Conservation (phyloP, 1,140 invertebrate species). For the Laodelphax striatellus region DNA sequence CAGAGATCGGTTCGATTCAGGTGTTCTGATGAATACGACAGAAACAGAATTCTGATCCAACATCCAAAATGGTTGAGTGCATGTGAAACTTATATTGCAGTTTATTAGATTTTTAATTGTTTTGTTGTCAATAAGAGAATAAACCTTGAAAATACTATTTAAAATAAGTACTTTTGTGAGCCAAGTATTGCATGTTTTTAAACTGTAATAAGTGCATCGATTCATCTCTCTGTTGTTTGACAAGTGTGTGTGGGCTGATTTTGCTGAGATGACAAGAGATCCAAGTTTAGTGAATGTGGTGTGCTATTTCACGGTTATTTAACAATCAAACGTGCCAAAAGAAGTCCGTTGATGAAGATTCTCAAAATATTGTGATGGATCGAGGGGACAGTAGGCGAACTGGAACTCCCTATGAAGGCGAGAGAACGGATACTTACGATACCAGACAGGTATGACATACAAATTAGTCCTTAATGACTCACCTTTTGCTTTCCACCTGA, state of each 20-base stretch:
- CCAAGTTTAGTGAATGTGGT: background rate
- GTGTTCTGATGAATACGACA: background rate
- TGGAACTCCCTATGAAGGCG: background rate
- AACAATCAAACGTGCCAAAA: slow-evolving; percentile 1
- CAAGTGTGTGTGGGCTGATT: slow-evolving; percentile 1
- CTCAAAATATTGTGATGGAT: background rate
- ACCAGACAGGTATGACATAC: background rate
- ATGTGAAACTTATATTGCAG: background rate
- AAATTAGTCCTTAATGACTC: too few relatives aligned
- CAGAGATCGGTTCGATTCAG: background rate
- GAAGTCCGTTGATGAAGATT: background rate
- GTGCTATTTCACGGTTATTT: slow-evolving; percentile 1
- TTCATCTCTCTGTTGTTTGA: background rate
- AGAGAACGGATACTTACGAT: background rate
- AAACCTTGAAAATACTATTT: background rate
- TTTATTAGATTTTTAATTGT: background rate
- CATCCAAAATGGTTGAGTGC: slow-evolving; percentile 1
- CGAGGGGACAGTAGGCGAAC: background rate
- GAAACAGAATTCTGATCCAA: background rate
- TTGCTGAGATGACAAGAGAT: background rate
- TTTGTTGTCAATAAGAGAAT: background rate
- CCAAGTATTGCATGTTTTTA: background rate
- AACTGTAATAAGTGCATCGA: background rate
- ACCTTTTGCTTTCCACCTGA: too few relatives aligned
- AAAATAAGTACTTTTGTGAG: background rate